These are phyloP conservation scores for Leucoptera coffeella DNA, from an alignment of 2,888 invertebrate genomes.

Conservation along the genomic window DNA sequence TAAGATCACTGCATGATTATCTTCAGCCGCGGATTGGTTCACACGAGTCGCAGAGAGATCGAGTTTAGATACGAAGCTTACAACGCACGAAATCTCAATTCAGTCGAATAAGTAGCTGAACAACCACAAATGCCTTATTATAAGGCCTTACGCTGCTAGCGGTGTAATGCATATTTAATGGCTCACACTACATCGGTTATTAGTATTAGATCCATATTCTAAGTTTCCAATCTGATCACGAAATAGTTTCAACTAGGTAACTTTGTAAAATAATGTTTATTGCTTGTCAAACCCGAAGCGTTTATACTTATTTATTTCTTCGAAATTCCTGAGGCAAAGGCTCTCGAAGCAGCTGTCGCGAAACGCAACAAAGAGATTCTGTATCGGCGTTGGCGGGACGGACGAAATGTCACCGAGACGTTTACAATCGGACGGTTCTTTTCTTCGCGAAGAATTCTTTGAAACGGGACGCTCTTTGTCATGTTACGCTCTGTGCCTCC, in stretches of 20 bases:
- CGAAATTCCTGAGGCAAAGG: neutral
- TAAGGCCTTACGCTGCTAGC: no score
- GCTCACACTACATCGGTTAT: no score
- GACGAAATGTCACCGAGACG: slow-evolving; percentile 39
- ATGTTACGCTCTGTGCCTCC: slow-evolving; percentile 14
- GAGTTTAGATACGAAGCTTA: no score
- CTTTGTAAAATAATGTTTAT: neutral
- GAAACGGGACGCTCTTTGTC: slow-evolving; percentile 38
- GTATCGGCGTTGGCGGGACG: no score
- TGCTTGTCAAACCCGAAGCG: neutral
- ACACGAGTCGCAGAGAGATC: no score
- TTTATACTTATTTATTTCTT: no score
- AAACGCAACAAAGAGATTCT: slow-evolving; percentile 36
- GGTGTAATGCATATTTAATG: no score
- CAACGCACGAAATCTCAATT: slow-evolving; percentile 46
- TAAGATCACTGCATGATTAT: slow-evolving; percentile 18
- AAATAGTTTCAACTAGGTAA: slow-evolving; percentile 30
- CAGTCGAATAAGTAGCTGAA: slow-evolving; percentile 43
- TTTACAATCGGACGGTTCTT: slow-evolving; percentile 38
- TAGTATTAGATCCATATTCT: no score
- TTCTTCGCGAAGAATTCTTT: slow-evolving; percentile 31
- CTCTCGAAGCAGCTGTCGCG: slow-evolving; percentile 26
- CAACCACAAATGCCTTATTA: slow-evolving; percentile 51
- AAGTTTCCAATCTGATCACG: no score
- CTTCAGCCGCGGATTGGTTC: slow-evolving; percentile 19